Percentiles rank a stretch among this genome's conserved stretches.
phyloP scores from a whole-genome alignment of 1,140 invertebrate genomes.

The Portunus trituberculatus region DNA sequence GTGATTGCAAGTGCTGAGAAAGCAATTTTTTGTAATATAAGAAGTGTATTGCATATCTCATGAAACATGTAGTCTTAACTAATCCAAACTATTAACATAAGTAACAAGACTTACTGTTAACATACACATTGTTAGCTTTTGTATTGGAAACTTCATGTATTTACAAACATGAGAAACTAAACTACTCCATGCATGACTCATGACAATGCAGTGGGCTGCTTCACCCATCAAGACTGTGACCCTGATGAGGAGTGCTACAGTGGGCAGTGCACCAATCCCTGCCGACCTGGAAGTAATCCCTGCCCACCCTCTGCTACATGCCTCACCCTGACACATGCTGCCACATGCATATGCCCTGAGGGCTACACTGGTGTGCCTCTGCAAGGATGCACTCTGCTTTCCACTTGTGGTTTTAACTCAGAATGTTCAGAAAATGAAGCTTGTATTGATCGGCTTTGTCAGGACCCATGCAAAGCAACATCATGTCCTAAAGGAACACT shows the following conservation, averaged over 20 bases:
- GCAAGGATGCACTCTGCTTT: constrained; percentile 87
- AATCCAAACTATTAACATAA: neutral
- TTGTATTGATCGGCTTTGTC: constrained; percentile 79
- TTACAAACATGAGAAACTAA: constrained; percentile 38
- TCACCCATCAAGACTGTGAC: constrained; percentile 78
- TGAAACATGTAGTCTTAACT: neutral
- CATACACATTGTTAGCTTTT: neutral
- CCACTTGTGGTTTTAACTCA: constrained; percentile 78
- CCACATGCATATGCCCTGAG: constrained; percentile 88
- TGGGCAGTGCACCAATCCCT: constrained; percentile 79
- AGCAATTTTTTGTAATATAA: neutral
- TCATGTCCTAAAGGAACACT: constrained; percentile 81
- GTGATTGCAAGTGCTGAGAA: no score
- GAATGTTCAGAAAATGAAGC: constrained; percentile 79
- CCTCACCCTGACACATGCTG: constrained; percentile 79
- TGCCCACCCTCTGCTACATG: constrained; percentile 87
- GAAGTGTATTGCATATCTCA: neutral
- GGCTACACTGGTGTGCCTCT: constrained; percentile 85
- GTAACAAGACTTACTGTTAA: neutral
- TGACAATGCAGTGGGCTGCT: constrained; percentile 77
- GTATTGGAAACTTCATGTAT: neutral
- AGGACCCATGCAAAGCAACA: constrained; percentile 76
- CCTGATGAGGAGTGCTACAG: constrained; percentile 79
- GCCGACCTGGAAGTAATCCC: constrained; percentile 84
- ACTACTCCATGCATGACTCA: constrained; percentile 17